Evolutionary conservation across 2,797 vertebrate species (phyloP).

Genomic region (Leucoraja ocellata): DNA sequence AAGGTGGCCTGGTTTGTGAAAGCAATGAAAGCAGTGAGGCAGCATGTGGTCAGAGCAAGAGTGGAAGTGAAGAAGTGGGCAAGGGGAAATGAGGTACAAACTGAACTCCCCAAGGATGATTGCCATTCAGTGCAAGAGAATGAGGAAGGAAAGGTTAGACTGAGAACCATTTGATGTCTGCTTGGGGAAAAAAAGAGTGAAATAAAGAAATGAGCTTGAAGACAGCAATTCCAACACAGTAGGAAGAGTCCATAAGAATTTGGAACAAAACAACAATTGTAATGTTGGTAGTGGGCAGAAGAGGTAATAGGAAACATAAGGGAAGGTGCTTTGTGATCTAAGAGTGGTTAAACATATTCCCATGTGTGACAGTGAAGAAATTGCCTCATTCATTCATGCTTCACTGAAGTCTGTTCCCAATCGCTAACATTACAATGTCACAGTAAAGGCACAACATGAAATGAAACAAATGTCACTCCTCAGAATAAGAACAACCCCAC

Average conservation of each 20-base stretch:
- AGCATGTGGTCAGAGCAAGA: background rate
- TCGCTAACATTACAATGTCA: background rate
- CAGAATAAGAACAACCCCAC: background rate
- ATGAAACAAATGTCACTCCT: background rate
- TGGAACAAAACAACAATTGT: background rate
- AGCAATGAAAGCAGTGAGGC: background rate
- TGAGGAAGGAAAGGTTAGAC: background rate
- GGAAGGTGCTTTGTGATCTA: background rate
- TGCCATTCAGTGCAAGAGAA: background rate
- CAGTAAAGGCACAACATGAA: background rate
- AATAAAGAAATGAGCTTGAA: background rate
- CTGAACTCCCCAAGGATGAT: background rate
- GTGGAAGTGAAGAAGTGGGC: background rate
- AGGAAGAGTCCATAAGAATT: background rate
- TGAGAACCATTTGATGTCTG: background rate
- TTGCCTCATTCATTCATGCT: background rate
- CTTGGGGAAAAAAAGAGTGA: no score
- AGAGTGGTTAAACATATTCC: background rate
- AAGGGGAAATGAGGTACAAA: background rate
- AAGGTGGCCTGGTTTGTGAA: background rate
- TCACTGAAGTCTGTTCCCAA: background rate
- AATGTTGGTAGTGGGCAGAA: background rate
- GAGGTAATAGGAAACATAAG: background rate
- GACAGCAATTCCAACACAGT: background rate
- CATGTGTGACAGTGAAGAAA: background rate